Base-by-base conservation (phyloP, 2,797 vertebrate genomes). In the Crocidura indochinensis region DNA sequence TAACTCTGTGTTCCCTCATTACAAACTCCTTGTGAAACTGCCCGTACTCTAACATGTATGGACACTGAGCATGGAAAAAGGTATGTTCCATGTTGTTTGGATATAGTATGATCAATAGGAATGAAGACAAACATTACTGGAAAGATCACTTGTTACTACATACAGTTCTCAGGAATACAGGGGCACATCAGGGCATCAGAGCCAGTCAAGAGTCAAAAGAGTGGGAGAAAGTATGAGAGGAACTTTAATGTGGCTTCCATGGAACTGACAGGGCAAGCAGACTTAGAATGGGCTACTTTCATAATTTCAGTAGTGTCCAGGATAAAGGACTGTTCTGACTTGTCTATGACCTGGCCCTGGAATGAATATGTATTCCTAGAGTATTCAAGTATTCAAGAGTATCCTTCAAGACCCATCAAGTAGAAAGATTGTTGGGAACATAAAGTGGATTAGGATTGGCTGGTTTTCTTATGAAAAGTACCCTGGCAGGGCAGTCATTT, bases 381-480 rank as follows among this genome's bases (percentile, higher is more conserved):
- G 22, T 29, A 7, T 31, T 29, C 76, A 12, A 76, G 10, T 6
- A 38, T 38, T 38, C 38, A 38, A 38, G 38, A 38, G 38, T 38
- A 38, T 38, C 8, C 71, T 27, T 7, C 1, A 75, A 53, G 47
- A 69, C 24, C 69, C 9, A 67, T 46, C 51, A 69, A 46, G 11
- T 22, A 84, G 67, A 22, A 19, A 46, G n/a, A 19, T 7, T 19
- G 14, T 38, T 38, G 38, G 38, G 5, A 38, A 38, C 38, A 38
- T 22, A 19, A 11, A 20, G 14, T 29, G 17, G 78, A 22, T 31
- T 69, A 19, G 38, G 46, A 27, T 49, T 53, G 24, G n/a, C 15
- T 90, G 89, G 27, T 73, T 81, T 87, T 49, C 44, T 11, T 5
- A 15, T 17, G 31, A 88, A 93, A 82, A 60, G 26, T 15, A 24